phyloP scores from a whole-genome alignment of 2,888 invertebrate species.

The Pinctada fucata region DNA sequence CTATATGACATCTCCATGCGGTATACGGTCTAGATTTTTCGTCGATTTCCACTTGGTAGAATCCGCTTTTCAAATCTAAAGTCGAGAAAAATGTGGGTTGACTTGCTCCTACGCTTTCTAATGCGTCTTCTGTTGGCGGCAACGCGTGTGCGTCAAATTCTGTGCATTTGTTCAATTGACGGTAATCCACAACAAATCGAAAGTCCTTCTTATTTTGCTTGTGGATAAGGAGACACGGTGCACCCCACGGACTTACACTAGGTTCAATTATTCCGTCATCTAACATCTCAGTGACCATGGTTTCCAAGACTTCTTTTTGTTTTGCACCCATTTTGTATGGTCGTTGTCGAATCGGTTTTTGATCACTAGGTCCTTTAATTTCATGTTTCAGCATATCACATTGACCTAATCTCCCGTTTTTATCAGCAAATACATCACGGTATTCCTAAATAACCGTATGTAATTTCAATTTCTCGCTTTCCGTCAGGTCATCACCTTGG shows the following conservation, averaged over 20 bases:
- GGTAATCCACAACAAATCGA: no score
- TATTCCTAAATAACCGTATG: no score
- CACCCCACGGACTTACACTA: no score
- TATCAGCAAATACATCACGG: not conserved
- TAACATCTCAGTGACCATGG: no score
- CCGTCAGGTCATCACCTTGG: no score
- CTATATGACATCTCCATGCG: conserved; percentile 21
- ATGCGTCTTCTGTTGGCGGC: conserved; percentile 7
- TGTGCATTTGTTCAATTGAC: not conserved
- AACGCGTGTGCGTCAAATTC: conserved; percentile 14
- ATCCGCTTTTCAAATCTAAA: conserved; percentile 1
- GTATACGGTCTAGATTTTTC: conserved; percentile 5
- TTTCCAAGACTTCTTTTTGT: no score
- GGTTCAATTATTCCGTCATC: no score
- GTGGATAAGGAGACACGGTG: no score
- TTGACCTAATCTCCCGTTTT: not conserved
- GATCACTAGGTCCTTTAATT: not conserved
- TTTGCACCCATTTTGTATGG: no score
- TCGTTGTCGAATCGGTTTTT: no score
- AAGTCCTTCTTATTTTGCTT: no score
- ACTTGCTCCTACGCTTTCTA: conserved; percentile 11
- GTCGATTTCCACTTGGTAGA: conserved; percentile 4
- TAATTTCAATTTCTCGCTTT: no score
- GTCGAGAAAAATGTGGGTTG: conserved; percentile 1
- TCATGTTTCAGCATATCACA: not conserved